Evolutionary conservation across 2,113 vertebrate species (phyloP).

Genomic region (Cryptomyrus ogoouensis): DNA sequence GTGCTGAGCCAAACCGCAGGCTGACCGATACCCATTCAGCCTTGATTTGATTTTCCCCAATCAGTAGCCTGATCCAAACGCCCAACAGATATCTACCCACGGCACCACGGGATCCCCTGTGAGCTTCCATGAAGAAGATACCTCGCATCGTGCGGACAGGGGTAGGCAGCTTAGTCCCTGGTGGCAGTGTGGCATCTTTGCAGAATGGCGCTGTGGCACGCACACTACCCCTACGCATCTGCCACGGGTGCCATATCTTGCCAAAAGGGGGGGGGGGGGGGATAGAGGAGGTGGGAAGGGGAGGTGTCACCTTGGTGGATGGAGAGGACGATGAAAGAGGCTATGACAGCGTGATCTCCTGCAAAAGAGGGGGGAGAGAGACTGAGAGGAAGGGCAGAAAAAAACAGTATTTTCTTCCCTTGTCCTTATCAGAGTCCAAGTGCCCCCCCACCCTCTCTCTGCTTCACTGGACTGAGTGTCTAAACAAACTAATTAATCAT

Average conservation of each 20-base stretch:
- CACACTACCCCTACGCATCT: neutral
- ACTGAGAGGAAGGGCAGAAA: slow-evolving; percentile 23
- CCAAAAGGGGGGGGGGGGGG: neutral
- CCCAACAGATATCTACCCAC: no score
- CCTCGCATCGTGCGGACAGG: neutral
- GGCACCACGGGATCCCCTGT: no score
- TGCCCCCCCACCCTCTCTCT: slow-evolving; percentile 59
- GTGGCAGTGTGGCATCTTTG: neutral
- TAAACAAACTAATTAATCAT: slow-evolving; percentile 99
- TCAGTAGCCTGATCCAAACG: neutral
- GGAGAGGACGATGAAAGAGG: neutral
- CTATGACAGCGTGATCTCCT: neutral
- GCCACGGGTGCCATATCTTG: slow-evolving; percentile 27
- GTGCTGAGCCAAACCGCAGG: neutral
- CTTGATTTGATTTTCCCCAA: neutral
- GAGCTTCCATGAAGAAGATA: neutral
- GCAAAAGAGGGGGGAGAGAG: neutral
- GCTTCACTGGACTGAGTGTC: slow-evolving; percentile 87
- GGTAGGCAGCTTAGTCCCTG: neutral
- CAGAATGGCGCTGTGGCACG: neutral
- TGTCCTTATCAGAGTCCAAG: slow-evolving; percentile 58
- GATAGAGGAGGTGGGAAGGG: neutral
- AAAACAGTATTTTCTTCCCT: slow-evolving; percentile 50
- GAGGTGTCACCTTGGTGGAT: neutral
- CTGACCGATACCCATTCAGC: neutral